These are phyloP conservation scores for Pleuronectes platessa DNA, from an alignment of 2,113 vertebrate species.

Conservation along the genomic window DNA sequence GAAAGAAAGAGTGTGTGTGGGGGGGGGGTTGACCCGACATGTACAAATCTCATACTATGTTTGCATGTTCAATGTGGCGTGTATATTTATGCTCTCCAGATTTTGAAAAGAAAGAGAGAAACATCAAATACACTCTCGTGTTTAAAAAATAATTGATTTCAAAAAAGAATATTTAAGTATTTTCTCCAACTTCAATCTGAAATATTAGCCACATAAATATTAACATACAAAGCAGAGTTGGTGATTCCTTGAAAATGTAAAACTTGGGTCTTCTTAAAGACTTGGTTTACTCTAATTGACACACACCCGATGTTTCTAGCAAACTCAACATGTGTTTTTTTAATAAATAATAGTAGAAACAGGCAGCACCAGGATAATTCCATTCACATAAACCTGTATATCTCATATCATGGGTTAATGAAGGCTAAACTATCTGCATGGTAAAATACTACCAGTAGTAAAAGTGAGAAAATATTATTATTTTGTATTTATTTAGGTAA, in stretches of 20 bases:
- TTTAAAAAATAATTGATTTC: background rate
- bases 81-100: background rate
- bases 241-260: background rate
- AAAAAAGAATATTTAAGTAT: background rate
- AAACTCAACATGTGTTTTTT: background rate
- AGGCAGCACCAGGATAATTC: background rate
- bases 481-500: background rate
- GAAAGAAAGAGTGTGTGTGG: background rate
- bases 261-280: background rate
- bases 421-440: slow-evolving; percentile 7
- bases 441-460: background rate
- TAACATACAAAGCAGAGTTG: background rate
- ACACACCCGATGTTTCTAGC: background rate
- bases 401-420: background rate
- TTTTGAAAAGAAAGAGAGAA: background rate
- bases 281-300: background rate
- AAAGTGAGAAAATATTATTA: slow-evolving; percentile 12
- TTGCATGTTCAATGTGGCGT: background rate
- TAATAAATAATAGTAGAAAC: too few species aligned
- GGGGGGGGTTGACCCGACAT: background rate
- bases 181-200: background rate
- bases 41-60: background rate
- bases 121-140: background rate
- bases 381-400: background rate
- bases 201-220: background rate